phyloP scores from a whole-genome alignment of 92 coral and sea anemone species.

The Montipora capitata region DNA sequence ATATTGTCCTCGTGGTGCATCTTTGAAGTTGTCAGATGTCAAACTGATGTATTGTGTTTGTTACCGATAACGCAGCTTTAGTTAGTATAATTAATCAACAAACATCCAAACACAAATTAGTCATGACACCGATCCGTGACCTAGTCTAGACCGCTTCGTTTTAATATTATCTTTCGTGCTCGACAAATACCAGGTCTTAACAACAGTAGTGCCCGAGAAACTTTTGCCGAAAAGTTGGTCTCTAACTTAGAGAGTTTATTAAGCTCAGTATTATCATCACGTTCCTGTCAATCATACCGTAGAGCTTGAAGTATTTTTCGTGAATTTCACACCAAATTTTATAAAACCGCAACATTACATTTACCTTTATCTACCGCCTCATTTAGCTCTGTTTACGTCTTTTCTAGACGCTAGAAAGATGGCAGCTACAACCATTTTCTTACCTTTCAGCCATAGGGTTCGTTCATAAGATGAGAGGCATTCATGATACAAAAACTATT shows the following conservation, averaged over 20 bases:
- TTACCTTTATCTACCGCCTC: too few relatives aligned
- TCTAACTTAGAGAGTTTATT: neutral
- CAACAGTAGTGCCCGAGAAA: neutral
- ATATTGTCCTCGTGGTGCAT: neutral
- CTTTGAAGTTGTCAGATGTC: constrained; percentile 21
- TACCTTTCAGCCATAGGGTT: too few relatives aligned
- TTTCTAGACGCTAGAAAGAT: too few relatives aligned
- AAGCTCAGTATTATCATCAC: neutral
- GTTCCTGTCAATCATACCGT: neutral
- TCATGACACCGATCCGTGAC: neutral
- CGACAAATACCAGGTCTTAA: neutral
- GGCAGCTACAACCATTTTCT: too few relatives aligned
- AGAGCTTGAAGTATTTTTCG: neutral
- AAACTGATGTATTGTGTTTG: neutral
- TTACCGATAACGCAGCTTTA: constrained; percentile 10
- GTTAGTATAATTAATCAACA: neutral
- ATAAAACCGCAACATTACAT: too few relatives aligned
- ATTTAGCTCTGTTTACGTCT: too few relatives aligned
- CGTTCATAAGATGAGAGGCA: too few relatives aligned
- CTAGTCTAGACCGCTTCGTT: neutral
- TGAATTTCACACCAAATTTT: too few relatives aligned
- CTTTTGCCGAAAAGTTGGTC: neutral
- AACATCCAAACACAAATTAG: neutral
- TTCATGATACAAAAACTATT: too few relatives aligned
- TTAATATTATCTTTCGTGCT: constrained; percentile 25